Conservation (phyloP, 2,113 vertebrate species). For the Tychaedon coryphoeus region DNA sequence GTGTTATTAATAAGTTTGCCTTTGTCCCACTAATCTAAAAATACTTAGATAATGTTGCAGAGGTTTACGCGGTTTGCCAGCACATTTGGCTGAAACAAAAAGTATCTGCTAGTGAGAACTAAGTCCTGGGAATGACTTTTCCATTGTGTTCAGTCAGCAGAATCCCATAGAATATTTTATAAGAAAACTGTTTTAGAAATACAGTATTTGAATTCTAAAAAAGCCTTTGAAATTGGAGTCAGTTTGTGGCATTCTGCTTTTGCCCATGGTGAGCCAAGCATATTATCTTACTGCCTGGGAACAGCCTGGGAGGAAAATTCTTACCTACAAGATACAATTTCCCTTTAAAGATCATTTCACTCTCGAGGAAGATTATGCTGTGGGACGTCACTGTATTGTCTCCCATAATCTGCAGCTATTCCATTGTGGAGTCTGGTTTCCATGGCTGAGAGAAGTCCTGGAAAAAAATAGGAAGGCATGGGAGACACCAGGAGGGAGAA, state of each 20-base stretch:
- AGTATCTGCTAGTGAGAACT: neutral
- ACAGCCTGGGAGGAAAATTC: neutral
- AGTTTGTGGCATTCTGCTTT: neutral
- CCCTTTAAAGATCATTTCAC: neutral
- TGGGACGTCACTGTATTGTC: neutral
- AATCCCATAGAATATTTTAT: neutral
- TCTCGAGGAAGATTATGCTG: neutral
- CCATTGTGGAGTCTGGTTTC: neutral
- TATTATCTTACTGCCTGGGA: neutral
- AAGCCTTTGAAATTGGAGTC: neutral
- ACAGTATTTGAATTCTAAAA: neutral
- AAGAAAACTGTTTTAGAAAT: neutral
- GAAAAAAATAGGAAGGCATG: neutral
- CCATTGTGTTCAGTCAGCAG: neutral
- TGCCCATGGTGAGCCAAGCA: neutral
- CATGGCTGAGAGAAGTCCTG: neutral
- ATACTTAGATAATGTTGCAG: neutral
- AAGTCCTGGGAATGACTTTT: neutral
- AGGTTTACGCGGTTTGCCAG: neutral
- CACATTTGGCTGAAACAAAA: neutral
- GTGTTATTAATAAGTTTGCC: slow-evolving; percentile 24
- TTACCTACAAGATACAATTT: neutral
- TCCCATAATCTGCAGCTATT: neutral
- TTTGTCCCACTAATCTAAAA: slow-evolving; percentile 33
- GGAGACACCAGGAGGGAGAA: neutral